Evolutionary conservation across 2,113 vertebrate genomes (phyloP).

Genomic region (Sphaerodactylus townsendi): DNA sequence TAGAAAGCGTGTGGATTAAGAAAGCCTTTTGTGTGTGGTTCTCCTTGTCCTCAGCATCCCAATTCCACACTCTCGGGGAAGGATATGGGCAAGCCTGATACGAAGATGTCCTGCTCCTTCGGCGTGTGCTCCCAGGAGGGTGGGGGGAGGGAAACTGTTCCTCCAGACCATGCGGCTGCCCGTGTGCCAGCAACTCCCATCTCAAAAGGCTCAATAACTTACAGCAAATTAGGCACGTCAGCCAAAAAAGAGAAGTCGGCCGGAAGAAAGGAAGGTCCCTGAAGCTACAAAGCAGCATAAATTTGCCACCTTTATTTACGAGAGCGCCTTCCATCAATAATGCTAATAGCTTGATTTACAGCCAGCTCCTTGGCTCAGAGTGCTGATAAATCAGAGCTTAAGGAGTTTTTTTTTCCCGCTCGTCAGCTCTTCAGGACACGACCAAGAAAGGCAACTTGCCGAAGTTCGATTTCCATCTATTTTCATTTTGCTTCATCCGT

Average conservation of each 20-base stretch:
- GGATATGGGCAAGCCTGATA: no score
- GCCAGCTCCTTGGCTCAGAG: conserved; percentile 8
- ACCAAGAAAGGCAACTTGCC: conserved; percentile 17
- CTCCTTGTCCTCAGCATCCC: background rate
- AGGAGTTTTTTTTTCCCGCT: conserved; percentile 41
- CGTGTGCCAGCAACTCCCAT: fast-evolving
- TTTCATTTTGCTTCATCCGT: conserved; percentile 34
- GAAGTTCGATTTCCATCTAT: conserved; percentile 24
- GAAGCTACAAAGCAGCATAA: fast-evolving
- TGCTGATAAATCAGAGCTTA: conserved; percentile 23
- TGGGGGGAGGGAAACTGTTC: no score
- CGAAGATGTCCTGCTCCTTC: no score
- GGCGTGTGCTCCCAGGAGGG: background rate
- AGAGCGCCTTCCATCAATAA: conserved; percentile 22
- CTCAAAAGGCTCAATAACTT: fast-evolving
- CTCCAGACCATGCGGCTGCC: fast-evolving
- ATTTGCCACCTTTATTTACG: conserved; percentile 30
- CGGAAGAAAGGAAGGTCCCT: conserved; percentile 20
- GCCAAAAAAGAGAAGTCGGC: background rate
- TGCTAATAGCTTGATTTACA: background rate
- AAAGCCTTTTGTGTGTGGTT: background rate
- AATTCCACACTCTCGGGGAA: no score
- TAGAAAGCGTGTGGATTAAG: background rate
- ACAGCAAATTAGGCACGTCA: background rate
- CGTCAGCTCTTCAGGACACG: conserved; percentile 49